Conservation (phyloP, 1,140 invertebrate genomes). For the Magallana gigas region DNA sequence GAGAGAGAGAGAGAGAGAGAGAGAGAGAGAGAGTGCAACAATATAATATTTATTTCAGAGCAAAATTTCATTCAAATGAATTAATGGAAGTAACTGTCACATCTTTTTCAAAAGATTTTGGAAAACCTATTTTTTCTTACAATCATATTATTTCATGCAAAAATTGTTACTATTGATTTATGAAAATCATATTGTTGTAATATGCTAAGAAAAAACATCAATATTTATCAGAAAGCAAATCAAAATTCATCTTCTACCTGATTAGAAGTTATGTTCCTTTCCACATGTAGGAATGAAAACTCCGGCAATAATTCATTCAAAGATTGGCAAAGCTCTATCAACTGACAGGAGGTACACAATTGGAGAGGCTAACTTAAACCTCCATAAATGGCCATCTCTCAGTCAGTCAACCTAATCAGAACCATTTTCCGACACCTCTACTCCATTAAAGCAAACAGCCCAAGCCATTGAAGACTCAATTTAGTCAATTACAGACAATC, state of each 20-base stretch:
- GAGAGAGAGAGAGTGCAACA: too few relatives aligned
- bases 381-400: not conserved
- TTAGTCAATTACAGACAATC: slow-evolving; percentile 36
- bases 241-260: not conserved
- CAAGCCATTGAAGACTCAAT: slow-evolving; percentile 25
- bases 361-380: not conserved
- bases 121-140: too few relatives aligned
- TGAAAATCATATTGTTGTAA: too few relatives aligned
- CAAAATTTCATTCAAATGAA: too few relatives aligned
- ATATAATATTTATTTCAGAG: too few relatives aligned
- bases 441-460: slow-evolving; percentile 26
- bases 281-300: not conserved
- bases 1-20: too few relatives aligned
- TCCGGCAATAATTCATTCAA: slow-evolving; percentile 18
- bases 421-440: slow-evolving; percentile 21
- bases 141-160: too few relatives aligned
- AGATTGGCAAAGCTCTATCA: not conserved
- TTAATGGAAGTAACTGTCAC: too few relatives aligned
- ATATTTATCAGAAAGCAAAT: too few relatives aligned
- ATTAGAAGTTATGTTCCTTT: not conserved
- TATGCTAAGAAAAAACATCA: too few relatives aligned
- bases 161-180: too few relatives aligned
- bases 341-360: slow-evolving; percentile 15
- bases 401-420: slow-evolving; percentile 14
- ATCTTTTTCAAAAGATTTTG: too few relatives aligned